phyloP scores from a whole-genome alignment of 2,888 invertebrate species.

The Lasioglossum figueresi region DNA sequence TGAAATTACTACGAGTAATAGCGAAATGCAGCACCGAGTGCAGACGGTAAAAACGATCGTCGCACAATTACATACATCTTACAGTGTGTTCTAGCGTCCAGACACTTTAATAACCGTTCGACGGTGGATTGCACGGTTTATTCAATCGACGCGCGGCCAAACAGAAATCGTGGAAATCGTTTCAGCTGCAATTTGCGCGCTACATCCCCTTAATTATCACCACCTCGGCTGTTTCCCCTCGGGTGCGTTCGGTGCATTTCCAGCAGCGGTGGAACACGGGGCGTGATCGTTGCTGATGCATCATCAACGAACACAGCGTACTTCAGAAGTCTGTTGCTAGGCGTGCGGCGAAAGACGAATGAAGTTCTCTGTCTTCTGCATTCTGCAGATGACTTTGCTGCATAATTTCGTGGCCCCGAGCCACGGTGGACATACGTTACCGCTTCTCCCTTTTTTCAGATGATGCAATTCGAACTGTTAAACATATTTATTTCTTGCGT shows the following conservation, averaged over 20 bases:
- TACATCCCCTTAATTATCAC: constrained; percentile 56
- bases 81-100: not conserved
- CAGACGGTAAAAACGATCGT: not conserved
- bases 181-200: constrained; percentile 27
- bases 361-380: constrained; percentile 12
- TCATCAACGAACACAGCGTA: constrained; percentile 13
- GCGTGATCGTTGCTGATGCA: constrained; percentile 31
- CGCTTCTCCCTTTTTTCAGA: not conserved
- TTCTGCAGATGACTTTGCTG: not conserved
- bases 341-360: constrained; percentile 12
- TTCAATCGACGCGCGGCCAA: constrained; percentile 6
- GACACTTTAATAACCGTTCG: not conserved
- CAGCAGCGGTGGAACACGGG: constrained; percentile 1
- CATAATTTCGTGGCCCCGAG: not conserved
- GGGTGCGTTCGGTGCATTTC: constrained; percentile 30
- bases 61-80: not conserved
- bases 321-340: constrained; percentile 22
- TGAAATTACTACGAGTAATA: not conserved
- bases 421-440: not conserved
- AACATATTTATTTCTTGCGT: not conserved
- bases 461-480: not conserved
- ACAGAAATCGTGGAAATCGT: constrained; percentile 35
- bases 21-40: not conserved
- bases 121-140: constrained; percentile 13
- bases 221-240: constrained; percentile 37